Conservation (phyloP, 2,888 invertebrate genomes). For the Thera britannica region DNA sequence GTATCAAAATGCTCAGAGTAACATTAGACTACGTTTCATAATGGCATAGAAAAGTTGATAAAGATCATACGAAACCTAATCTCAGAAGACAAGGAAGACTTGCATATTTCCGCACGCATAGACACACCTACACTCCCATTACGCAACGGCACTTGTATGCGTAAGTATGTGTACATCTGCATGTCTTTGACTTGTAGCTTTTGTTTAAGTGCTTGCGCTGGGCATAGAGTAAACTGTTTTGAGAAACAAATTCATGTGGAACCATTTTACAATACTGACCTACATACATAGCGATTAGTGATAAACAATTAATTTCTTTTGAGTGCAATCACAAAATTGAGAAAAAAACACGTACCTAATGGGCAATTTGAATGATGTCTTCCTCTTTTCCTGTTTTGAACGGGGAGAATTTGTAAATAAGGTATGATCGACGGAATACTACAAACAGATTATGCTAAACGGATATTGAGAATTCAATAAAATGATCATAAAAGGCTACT, state of each 20-base stretch:
- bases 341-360: background rate
- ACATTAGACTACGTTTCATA: conserved; percentile 47
- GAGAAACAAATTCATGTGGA: conserved; percentile 53
- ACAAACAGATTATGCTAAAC: conserved; percentile 24
- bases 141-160: conserved; percentile 51
- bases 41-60: conserved; percentile 51
- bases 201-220: conserved; percentile 51
- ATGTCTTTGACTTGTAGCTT: conserved; percentile 55
- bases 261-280: conserved; percentile 55
- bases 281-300: conserved; percentile 25
- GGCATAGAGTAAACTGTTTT: conserved; percentile 39
- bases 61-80: conserved; percentile 57
- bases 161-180: conserved; percentile 36
- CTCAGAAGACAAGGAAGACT: conserved; percentile 63
- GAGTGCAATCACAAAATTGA: too few species aligned
- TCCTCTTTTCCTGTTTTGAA: background rate
- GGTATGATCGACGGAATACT: conserved; percentile 12
- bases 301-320: conserved; percentile 31
- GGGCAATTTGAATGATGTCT: background rate
- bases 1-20: conserved; percentile 35
- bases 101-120: conserved; percentile 67
- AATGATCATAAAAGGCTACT: conserved; percentile 23
- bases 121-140: conserved; percentile 59
- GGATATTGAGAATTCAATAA: conserved; percentile 19
- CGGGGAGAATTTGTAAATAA: background rate